Percentiles rank a stretch among this genome's conserved stretches.
phyloP scores from a whole-genome alignment of 2,888 invertebrate species.

The Cephus pygmeus region DNA sequence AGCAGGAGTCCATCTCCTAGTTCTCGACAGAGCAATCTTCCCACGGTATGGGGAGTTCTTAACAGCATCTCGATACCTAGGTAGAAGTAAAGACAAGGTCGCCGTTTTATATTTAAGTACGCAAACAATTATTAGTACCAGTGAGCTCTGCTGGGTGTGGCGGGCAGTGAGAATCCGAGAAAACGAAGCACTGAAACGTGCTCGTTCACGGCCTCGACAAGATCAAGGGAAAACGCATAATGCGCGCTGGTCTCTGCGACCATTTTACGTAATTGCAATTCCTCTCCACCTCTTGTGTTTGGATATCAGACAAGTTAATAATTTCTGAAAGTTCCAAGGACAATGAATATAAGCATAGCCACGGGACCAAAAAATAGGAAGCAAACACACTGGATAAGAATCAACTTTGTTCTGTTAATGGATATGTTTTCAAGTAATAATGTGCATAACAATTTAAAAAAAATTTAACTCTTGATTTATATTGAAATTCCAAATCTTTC shows the following conservation, averaged over 20 bases:
- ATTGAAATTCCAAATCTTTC: neutral
- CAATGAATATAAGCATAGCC: too few relatives aligned
- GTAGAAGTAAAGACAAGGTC: slow-evolving; percentile 56
- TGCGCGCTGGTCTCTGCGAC: too few relatives aligned
- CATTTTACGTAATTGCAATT: too few relatives aligned
- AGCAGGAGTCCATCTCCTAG: neutral
- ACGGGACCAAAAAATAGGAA: too few relatives aligned
- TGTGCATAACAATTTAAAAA: too few relatives aligned
- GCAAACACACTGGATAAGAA: too few relatives aligned
- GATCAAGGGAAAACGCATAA: slow-evolving; percentile 17
- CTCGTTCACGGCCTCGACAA: slow-evolving; percentile 19
- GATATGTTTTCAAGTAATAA: too few relatives aligned
- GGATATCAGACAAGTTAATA: too few relatives aligned
- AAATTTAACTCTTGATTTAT: too few relatives aligned
- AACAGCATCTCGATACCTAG: slow-evolving; percentile 10
- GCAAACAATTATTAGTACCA: slow-evolving; percentile 19
- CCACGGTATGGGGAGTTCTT: slow-evolving; percentile 43
- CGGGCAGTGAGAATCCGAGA: slow-evolving; percentile 8
- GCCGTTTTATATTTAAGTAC: slow-evolving; percentile 39
- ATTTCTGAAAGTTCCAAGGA: too few relatives aligned
- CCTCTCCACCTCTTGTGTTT: too few relatives aligned
- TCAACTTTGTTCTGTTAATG: too few relatives aligned
- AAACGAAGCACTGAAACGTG: slow-evolving; percentile 12
- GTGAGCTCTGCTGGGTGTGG: neutral
- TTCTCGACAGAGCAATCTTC: slow-evolving; percentile 39